Base-by-base conservation (phyloP, 2,113 vertebrate species). In the Aptenodytes patagonicus region DNA sequence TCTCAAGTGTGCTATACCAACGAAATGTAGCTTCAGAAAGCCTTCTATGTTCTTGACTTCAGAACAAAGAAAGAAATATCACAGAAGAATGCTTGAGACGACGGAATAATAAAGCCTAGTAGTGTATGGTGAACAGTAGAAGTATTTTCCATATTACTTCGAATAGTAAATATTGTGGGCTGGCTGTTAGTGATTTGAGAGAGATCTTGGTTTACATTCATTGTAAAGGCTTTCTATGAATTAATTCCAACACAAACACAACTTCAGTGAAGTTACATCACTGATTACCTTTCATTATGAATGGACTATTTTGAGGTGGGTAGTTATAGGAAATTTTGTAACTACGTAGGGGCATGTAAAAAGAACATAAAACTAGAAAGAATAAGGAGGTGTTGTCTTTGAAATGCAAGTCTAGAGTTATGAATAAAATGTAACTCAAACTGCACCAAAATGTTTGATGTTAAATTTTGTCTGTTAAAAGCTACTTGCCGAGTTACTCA, bases 1-100 rank as follows among this genome's bases (percentile, higher is more conserved):
- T 97, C 60, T 91, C n/a, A 40, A 87, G 68, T 79, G 79, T 90
- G 77, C 65, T 93, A 5, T 95, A 88, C 71, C 72, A 94, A 83
- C 87, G 60, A 93, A 61, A 73, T 87, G 15, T 38, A 87, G 60
- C 31, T 94, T 66, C 29, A 96, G 86, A 91, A 95, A 91, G 34
- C 64, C 34, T 79, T 94, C 83, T 85, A 3, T 93, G 28, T 88
- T 87, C 28, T 75, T 92, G 81, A 91, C 73, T 87, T 94, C 58
- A 83, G 86, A 93, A 58, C 75, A 87, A 88, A 69, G 40, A 92
- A 75, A 29, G 62, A 96, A 84, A 21, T 87, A 36, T 31, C 71
- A 34, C 19, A 93, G 62, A 49, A 66, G 71, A 95, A 79, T 88
- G 75, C 55, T 89, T 92, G 77, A 85, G 78, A 83, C 4, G 26